Percentiles rank a stretch among this genome's conserved stretches.
Conservation (phyloP, 1,140 invertebrate species). For the Macrobrachium nipponense region DNA sequence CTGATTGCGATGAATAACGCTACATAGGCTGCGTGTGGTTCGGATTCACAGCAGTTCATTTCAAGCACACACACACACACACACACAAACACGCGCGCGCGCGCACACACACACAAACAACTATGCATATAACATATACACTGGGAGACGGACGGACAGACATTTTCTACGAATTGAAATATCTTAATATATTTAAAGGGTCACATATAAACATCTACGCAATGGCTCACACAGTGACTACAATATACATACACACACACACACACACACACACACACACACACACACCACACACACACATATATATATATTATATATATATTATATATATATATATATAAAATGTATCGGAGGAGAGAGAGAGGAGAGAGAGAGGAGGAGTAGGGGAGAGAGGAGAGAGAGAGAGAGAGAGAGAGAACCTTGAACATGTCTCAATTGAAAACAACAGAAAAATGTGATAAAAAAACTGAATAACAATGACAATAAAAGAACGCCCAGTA, state of each 20-base stretch:
- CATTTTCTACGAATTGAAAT: neutral
- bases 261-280: neutral
- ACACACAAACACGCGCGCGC: neutral
- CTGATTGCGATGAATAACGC: too few species aligned
- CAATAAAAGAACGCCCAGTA: too few species aligned
- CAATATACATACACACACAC: neutral
- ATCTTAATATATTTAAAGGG: neutral
- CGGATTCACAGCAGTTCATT: neutral
- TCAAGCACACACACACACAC: neutral
- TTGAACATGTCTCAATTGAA: too few species aligned
- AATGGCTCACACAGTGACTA: neutral
- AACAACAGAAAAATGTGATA: too few species aligned
- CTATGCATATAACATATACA: slow-evolving; percentile 1
- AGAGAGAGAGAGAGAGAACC: slow-evolving; percentile 9
- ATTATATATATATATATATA: too few species aligned
- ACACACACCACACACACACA: neutral
- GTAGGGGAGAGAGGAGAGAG: neutral
- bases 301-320: neutral
- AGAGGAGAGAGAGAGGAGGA: too few species aligned
- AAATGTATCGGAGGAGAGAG: too few species aligned
- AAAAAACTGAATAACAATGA: too few species aligned
- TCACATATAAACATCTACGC: neutral
- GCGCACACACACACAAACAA: neutral
- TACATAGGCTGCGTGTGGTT: too few species aligned
- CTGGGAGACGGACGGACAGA: too few species aligned